Conservation (phyloP, 2,797 vertebrate species). For the Limnodromus scolopaceus region DNA sequence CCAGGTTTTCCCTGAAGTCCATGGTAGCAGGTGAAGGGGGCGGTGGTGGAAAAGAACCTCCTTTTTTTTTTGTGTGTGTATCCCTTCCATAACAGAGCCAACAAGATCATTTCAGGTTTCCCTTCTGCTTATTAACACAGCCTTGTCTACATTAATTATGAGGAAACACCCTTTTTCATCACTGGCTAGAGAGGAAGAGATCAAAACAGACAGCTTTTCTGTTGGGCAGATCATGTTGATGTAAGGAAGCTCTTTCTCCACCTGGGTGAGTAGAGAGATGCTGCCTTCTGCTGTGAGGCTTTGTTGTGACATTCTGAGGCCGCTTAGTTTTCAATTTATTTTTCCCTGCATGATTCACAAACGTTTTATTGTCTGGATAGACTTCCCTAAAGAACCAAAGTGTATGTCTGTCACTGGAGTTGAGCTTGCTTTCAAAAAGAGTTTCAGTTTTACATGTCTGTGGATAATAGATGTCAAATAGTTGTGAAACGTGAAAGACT, state of each 20-base stretch:
- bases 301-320: neutral
- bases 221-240: too few relatives aligned
- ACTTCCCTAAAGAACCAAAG: neutral
- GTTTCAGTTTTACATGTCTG: neutral
- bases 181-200: neutral
- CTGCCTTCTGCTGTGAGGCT: neutral
- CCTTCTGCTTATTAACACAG: neutral
- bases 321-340: neutral
- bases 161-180: neutral
- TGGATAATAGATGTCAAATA: neutral
- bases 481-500: neutral
- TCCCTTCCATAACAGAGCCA: neutral
- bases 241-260: neutral
- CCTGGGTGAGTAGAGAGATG: neutral
- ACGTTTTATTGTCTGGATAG: neutral
- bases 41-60: rapidly evolving
- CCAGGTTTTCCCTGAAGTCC: neutral
- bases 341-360: neutral
- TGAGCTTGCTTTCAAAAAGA: neutral
- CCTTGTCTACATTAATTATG: neutral
- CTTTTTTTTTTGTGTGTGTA: neutral
- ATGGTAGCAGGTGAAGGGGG: neutral
- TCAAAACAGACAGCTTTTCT: neutral
- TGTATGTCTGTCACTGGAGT: neutral
- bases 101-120: neutral